Evolutionary conservation across 2,888 invertebrate species (phyloP), one percentile per base, ranked within the genome.

Genomic region (Sesia bembeciformis): DNA sequence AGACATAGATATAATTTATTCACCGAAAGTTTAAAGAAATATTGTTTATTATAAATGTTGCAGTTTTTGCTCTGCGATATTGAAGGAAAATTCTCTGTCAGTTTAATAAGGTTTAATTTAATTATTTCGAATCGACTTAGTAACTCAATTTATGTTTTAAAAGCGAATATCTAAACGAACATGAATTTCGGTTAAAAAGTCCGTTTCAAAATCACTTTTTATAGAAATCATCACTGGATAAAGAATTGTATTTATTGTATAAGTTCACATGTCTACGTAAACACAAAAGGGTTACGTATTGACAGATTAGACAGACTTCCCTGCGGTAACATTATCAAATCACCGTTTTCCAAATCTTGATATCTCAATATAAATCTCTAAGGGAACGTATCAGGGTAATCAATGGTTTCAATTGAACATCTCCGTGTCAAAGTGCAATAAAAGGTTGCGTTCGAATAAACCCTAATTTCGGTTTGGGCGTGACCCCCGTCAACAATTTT

Each of bases 401-500:
- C 82, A 81, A 81, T 64, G 74, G 70, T 67, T 76, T 78, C 76
- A 62, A 62, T 42, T 67, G 75, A 71, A 62, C 76, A 81, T 81
- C 76, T 46, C 75, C 80, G 76, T 89, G 88, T 88, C 88, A 88
- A 82, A 88, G 87, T 82, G 85, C 88, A 84, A 78, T 78, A 72
- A 84, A 82, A 85, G 85, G 82, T 87, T 81, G 80, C 77, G 68
- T 72, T 63, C 72, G 70, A 81, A 78, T 77, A 86, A 83, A 78
- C 82, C 84, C 82, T 86, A 86, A 88, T 86, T 87, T 87, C 63
- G 81, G 83, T 81, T 76, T 62, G 74, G 85, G 81, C 81, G 83
- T 89, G 88, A 88, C 88, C 89, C 88, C 86, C 82, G 81, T 88
- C 87, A 86, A 84, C 83, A 76, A 62, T 78, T 81, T 85, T 85